These are phyloP conservation scores for Myocastor coypus DNA, from an alignment of 2,113 vertebrate species.

Conservation along the genomic window DNA sequence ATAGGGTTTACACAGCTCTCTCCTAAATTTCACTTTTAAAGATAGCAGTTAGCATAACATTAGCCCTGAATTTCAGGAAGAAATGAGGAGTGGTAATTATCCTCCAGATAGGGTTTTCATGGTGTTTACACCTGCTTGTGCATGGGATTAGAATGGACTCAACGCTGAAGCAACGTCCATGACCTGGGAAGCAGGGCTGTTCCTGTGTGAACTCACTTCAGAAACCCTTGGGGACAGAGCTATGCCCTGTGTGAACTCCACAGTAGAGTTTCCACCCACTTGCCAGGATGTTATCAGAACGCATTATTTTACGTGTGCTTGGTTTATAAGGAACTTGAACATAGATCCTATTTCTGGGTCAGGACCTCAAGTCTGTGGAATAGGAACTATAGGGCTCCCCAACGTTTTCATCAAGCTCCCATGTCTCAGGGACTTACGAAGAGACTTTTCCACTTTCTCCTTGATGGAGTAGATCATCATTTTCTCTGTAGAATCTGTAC, in stretches of 20 bases:
- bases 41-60: not conserved
- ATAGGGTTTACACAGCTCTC: not conserved
- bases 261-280: not conserved
- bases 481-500: constrained; percentile 84
- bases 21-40: constrained; percentile 2
- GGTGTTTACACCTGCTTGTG: not conserved
- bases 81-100: not conserved
- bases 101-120: not conserved
- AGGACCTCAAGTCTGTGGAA: constrained; percentile 54
- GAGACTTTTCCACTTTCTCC: constrained; percentile 92
- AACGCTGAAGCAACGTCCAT: constrained; percentile 51
- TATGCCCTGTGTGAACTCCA: not conserved
- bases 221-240: constrained; percentile 19
- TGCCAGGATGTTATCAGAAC: constrained; percentile 54
- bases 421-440: constrained; percentile 88
- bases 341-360: not conserved
- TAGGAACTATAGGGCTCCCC: not conserved
- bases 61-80: constrained; percentile 32
- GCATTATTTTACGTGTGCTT: constrained; percentile 44
- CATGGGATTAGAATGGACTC: not conserved
- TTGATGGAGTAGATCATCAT: constrained; percentile 87
- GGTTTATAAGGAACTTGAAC: constrained; percentile 11
- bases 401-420: not conserved
- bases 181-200: constrained; percentile 45
- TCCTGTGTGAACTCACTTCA: constrained; percentile 57